Conservation (phyloP, 2,797 vertebrate species). For the Malacoraja senta region DNA sequence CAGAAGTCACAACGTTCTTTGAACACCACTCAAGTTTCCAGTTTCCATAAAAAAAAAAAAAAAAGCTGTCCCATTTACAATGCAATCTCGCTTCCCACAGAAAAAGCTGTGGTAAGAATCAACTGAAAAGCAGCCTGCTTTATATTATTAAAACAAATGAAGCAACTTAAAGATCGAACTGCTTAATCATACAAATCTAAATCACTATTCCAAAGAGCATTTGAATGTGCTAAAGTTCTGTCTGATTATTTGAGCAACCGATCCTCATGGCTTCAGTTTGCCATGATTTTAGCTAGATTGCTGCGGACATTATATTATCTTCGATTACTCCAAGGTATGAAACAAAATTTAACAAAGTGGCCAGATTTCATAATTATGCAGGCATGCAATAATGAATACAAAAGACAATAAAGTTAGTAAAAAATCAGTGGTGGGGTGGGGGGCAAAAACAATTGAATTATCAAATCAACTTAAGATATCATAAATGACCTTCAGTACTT, state of each 20-base stretch:
- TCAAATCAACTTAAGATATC: neutral
- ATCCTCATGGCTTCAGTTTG: neutral
- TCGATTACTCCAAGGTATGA: neutral
- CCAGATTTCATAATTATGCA: neutral
- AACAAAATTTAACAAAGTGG: neutral
- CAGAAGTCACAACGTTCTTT: constrained; percentile 17
- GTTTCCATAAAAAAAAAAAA: neutral
- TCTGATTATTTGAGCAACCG: neutral
- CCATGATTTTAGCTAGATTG: neutral
- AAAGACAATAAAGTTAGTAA: neutral
- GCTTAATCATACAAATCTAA: neutral
- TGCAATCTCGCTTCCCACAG: no score
- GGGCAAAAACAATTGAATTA: neutral
- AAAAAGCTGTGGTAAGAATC: neutral
- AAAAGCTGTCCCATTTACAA: neutral
- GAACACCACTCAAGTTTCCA: neutral
- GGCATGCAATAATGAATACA: neutral
- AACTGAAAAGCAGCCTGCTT: neutral
- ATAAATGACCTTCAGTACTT: neutral
- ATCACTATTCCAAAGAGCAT: neutral
- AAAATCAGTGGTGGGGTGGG: neutral
- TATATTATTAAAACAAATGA: neutral
- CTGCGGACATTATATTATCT: neutral
- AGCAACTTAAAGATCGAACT: neutral
- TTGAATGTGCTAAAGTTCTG: neutral